Percentiles rank a stretch among this genome's conserved stretches.
Evolutionary conservation across 2,797 vertebrate species (phyloP).

Genomic region (Myotis findleyi): DNA sequence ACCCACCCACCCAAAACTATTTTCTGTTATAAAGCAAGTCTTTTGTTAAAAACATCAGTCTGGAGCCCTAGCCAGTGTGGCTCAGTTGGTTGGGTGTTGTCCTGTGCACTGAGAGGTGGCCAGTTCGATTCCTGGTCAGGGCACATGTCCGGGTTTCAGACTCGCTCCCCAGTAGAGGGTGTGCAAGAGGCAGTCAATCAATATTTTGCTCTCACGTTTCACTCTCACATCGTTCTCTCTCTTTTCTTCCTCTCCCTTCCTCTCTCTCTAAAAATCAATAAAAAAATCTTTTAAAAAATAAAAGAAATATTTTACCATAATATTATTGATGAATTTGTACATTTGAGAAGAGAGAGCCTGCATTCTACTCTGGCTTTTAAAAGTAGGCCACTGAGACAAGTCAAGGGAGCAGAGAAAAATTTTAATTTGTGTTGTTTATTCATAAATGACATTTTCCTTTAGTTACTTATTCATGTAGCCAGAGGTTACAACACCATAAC

Average conservation of each 20-base stretch:
- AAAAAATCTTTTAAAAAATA: not conserved
- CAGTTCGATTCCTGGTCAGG: not conserved
- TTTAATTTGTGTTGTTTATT: conserved; percentile 46
- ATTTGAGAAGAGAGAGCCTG: conserved; percentile 16
- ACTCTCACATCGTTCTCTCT: too few species aligned
- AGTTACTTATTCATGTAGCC: conserved; percentile 14
- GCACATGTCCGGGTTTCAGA: not conserved
- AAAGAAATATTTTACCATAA: not conserved
- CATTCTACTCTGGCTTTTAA: not conserved
- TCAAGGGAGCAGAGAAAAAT: conserved; percentile 40
- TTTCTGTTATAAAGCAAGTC: conserved; percentile 18
- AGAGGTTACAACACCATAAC: not conserved
- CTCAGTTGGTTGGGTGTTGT: not conserved
- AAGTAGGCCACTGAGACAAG: conserved; percentile 2
- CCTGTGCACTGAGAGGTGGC: not conserved
- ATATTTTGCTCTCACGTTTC: not conserved
- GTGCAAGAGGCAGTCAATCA: not conserved
- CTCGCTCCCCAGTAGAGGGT: not conserved
- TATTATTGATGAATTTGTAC: conserved; percentile 24
- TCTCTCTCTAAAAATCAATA: not conserved
- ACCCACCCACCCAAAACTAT: not conserved
- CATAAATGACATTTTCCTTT: conserved; percentile 40
- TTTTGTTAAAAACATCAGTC: conserved; percentile 8
- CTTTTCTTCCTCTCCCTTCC: not conserved
- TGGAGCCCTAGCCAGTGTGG: not conserved